Base-by-base conservation (phyloP, 2,888 invertebrate genomes). In the Diplazon laetatorius region DNA sequence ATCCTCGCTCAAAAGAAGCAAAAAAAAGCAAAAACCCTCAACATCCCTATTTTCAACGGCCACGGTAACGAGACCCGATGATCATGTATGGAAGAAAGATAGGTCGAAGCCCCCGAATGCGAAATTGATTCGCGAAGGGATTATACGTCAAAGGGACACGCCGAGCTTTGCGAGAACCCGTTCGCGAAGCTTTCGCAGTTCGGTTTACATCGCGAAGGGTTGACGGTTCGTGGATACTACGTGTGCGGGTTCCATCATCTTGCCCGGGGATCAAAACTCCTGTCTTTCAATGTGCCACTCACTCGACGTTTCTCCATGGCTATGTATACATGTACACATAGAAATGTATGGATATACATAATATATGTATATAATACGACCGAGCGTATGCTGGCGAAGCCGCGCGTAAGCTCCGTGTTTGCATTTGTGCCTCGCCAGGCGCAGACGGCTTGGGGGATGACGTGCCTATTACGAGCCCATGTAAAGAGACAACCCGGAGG, bases 61-160 rank as follows among this genome's bases (percentile, higher is more conserved):
- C n/a, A n/a, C n/a, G n/a, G n/a, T n/a, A n/a, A n/a, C n/a, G n/a
- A n/a, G n/a, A n/a, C n/a, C n/a, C n/a, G n/a, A n/a, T n/a, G n/a
- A n/a, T n/a, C n/a, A n/a, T n/a, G n/a, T n/a, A n/a, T 10, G 3
- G 14, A 50, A n/a, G 22, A 16, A 10, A 70, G 50, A 65, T 35
- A n/a, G n/a, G n/a, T n/a, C n/a, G n/a, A 66, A 37, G 30, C 14
- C 16, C 37, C 37, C 0, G 22, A 72, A 62, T 66, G 25, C 44
- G 18, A 66, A 52, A 52, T 68, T 37, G 62, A 77, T 72, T 72
- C 55, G 48, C 68, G 22, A 39, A 42, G 20, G 55, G 62, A 77
- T 72, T 68, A 77, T 12, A 50, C 39, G 66, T 2, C 37, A 18
- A 22, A 22, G 30, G 30, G 35, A 30, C n/a, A n/a, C n/a, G 6